Evolutionary conservation across 2,888 invertebrate genomes (phyloP).

Genomic region (Augiades crinisus): DNA sequence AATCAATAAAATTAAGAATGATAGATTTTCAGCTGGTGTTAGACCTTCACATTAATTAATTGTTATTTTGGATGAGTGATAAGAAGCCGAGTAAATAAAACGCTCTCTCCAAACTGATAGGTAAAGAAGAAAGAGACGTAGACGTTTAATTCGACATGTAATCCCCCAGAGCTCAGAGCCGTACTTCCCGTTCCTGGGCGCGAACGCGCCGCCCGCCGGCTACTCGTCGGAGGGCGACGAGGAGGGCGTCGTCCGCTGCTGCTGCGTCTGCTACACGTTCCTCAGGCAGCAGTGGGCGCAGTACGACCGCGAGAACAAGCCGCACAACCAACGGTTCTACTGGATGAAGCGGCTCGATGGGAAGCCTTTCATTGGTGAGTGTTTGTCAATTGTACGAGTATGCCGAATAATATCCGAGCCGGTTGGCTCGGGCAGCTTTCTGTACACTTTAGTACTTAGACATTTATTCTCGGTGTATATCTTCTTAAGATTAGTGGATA

Average conservation of each 20-base stretch:
- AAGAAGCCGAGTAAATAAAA: no score
- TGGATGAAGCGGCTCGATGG: conserved; percentile 96
- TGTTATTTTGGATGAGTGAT: no score
- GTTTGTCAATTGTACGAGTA: no score
- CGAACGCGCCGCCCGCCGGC: conserved; percentile 92
- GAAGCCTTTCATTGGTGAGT: conserved; percentile 89
- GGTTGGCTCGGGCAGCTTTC: not conserved
- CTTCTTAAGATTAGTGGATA: no score
- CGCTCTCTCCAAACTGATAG: not conserved
- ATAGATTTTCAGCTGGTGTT: no score
- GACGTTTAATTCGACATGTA: not conserved
- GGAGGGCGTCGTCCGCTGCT: conserved; percentile 85
- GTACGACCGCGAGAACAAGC: conserved; percentile 92
- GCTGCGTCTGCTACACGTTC: conserved; percentile 92
- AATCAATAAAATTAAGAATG: no score
- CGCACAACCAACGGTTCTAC: conserved; percentile 93
- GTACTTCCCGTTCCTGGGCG: conserved; percentile 95
- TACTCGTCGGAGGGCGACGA: conserved; percentile 79
- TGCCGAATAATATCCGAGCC: no score
- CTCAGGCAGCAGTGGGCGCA: conserved; percentile 96
- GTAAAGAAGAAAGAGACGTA: not conserved
- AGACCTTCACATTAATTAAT: no score
- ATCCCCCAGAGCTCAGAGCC: conserved; percentile 83
- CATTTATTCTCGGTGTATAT: no score
- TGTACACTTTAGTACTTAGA: not conserved